A percentile compares a stretch with the other conserved stretches of the same genome.
phyloP scores from a whole-genome alignment of 2,888 invertebrate species.

The Autographa gamma region DNA sequence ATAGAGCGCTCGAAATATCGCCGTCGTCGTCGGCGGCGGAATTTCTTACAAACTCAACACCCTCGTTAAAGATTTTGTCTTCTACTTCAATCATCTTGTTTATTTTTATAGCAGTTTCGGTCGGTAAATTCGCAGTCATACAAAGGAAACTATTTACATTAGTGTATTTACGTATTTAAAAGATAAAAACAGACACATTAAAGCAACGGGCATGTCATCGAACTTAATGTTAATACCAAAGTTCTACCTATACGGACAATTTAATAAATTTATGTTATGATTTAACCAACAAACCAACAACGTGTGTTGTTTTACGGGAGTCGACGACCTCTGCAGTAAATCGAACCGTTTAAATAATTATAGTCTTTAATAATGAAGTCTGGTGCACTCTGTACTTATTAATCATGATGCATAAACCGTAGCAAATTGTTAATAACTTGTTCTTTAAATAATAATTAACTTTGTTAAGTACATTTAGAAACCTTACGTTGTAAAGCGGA shows the following conservation, averaged over 20 bases:
- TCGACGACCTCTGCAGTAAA: not conserved
- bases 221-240: not conserved
- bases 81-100: constrained; percentile 24
- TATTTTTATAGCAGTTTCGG: constrained; percentile 9
- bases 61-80: constrained; percentile 38
- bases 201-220: not conserved
- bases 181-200: not conserved
- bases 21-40: constrained; percentile 32
- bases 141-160: constrained; percentile 2
- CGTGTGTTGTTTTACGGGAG: not conserved
- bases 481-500: constrained; percentile 61
- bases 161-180: not conserved
- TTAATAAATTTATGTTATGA: not conserved
- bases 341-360: not conserved
- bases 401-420: not conserved
- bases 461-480: constrained; percentile 61
- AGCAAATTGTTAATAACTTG: constrained; percentile 4
- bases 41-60: constrained; percentile 51
- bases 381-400: not conserved
- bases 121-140: not conserved
- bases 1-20: constrained; percentile 64
- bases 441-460: constrained; percentile 45
- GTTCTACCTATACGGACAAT: not conserved
- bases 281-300: not conserved
- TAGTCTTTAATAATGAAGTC: not conserved